These are phyloP conservation scores for Eueides isabella DNA, from an alignment of 1,140 invertebrate genomes.

Conservation along the genomic window DNA sequence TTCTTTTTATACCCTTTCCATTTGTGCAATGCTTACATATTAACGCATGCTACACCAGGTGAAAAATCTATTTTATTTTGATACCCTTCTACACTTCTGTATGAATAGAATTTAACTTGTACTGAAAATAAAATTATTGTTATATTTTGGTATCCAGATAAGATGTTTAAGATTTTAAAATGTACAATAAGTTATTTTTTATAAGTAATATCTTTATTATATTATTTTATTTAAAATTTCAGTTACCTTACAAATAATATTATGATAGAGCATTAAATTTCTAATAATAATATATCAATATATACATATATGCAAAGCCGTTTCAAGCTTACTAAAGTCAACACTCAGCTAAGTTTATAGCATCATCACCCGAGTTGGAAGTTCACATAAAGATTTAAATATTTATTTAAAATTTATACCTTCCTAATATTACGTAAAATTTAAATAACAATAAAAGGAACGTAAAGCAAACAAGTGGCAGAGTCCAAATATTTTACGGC, in stretches of 20 bases:
- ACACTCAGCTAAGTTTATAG: slow-evolving; percentile 8
- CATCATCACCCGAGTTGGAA: not conserved
- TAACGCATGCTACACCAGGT: slow-evolving; percentile 41
- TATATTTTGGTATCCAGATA: not conserved
- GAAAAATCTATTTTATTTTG: not conserved
- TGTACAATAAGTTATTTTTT: too few relatives aligned
- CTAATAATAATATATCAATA: not conserved
- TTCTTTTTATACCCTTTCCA: slow-evolving; percentile 60
- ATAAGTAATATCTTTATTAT: too few relatives aligned
- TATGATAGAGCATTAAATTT: not conserved
- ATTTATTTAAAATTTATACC: slow-evolving; percentile 18
- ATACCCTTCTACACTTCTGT: not conserved
- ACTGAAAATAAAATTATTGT: not conserved
- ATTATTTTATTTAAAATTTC: too few relatives aligned
- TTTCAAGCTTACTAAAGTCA: slow-evolving; percentile 1
- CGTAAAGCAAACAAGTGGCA: slow-evolving; percentile 55
- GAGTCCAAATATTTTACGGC: slow-evolving; percentile 63
- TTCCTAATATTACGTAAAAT: slow-evolving; percentile 46
- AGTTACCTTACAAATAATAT: not conserved
- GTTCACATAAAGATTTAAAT: slow-evolving; percentile 17
- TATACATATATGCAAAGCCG: not conserved
- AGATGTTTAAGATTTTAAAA: too few relatives aligned
- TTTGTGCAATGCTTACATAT: slow-evolving; percentile 53
- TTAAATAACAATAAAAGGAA: slow-evolving; percentile 63
- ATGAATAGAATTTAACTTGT: not conserved